These are phyloP conservation scores for Unio pictorum DNA, from an alignment of 2,888 invertebrate species.

Conservation along the genomic window DNA sequence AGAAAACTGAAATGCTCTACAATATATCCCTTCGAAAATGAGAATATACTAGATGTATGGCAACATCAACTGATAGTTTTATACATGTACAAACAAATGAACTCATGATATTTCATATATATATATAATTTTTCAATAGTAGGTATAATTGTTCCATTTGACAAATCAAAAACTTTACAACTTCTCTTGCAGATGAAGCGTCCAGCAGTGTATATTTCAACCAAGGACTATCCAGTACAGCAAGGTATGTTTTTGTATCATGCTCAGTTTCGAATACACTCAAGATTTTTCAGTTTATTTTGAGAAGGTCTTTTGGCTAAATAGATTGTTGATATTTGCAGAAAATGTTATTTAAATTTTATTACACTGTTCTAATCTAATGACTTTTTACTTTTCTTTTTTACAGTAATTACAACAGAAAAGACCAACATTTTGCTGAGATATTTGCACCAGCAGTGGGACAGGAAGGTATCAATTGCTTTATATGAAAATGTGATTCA, in stretches of 20 bases:
- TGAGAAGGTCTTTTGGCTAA: too few relatives aligned
- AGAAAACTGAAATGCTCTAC: neutral
- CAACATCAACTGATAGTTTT: too few relatives aligned
- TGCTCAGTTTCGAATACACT: neutral
- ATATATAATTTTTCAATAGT: too few relatives aligned
- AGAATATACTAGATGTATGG: too few relatives aligned
- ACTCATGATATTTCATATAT: too few relatives aligned
- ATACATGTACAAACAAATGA: too few relatives aligned
- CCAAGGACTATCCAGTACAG: conserved; percentile 92
- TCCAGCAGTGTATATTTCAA: conserved; percentile 92
- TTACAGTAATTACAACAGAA: conserved; percentile 93
- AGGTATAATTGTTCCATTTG: neutral
- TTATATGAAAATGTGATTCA: neutral
- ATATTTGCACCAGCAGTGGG: conserved; percentile 96
- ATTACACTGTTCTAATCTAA: neutral
- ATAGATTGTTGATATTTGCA: neutral
- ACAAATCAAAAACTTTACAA: conserved; percentile 1
- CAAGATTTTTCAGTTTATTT: neutral
- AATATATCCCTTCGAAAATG: too few relatives aligned
- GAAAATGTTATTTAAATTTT: neutral
- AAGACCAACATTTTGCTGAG: conserved; percentile 93
- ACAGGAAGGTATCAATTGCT: conserved; percentile 76
- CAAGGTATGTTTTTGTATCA: conserved; percentile 78
- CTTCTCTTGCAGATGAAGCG: conserved; percentile 78
- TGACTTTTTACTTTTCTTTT: conserved; percentile 16